Conservation (phyloP, 64 coral and sea anemone species). For the Acropora yongei region DNA sequence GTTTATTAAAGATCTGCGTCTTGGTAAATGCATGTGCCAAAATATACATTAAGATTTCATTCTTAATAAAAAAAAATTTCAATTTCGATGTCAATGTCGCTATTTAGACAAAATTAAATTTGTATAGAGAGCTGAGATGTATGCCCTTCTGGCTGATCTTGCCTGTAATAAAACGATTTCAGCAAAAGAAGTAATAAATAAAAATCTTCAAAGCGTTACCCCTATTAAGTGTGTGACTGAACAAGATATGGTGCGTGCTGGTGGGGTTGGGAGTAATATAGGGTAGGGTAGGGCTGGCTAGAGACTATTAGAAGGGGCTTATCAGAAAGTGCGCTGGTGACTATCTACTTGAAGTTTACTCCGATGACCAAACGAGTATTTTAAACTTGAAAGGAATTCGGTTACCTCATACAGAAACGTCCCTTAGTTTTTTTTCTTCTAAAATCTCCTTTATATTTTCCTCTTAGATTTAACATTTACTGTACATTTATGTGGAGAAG, state of each 20-base stretch:
- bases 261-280: too few species aligned
- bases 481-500: slow-evolving; percentile 12
- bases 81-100: not conserved
- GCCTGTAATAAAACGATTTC: not conserved
- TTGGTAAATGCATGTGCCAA: too few species aligned
- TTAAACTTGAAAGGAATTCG: too few species aligned
- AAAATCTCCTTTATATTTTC: not conserved
- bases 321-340: too few species aligned
- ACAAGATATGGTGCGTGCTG: too few species aligned
- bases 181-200: not conserved
- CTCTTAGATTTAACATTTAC: too few species aligned
- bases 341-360: too few species aligned
- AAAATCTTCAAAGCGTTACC: not conserved
- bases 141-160: not conserved
- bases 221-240: not conserved
- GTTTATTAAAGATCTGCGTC: too few species aligned
- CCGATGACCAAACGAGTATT: too few species aligned
- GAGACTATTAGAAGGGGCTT: too few species aligned
- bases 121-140: not conserved
- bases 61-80: not conserved
- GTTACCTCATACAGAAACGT: too few species aligned
- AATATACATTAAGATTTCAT: not conserved
- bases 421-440: not conserved
- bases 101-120: not conserved
- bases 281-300: too few species aligned